Evolutionary conservation across 2,888 invertebrate genomes (phyloP).

Genomic region (Drosophila formosana): DNA sequence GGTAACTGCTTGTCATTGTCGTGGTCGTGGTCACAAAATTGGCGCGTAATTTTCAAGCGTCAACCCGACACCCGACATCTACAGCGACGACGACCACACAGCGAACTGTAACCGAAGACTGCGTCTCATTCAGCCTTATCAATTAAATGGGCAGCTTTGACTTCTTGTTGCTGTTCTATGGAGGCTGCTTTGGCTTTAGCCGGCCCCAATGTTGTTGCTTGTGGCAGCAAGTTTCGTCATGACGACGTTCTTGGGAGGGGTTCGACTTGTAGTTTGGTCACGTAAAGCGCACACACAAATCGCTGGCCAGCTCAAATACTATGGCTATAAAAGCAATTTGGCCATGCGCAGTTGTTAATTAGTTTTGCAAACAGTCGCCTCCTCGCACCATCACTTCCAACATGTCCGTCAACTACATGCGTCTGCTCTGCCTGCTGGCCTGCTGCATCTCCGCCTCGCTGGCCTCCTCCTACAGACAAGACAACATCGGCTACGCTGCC

Average conservation of each 20-base stretch:
- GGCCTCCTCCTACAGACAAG: conserved; percentile 36
- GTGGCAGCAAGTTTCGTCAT: conserved; percentile 54
- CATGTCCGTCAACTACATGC: conserved; percentile 60
- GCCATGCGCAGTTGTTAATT: conserved; percentile 72
- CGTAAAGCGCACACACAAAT: conserved; percentile 76
- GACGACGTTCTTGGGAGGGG: conserved; percentile 21
- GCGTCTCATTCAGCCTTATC: conserved; percentile 45
- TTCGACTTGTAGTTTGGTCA: conserved; percentile 74
- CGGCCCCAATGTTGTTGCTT: conserved; percentile 29
- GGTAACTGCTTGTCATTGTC: conserved; percentile 14
- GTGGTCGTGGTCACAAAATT: conserved; percentile 50
- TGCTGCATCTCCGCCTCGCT: conserved; percentile 55
- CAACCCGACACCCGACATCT: conserved; percentile 49
- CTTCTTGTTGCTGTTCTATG: neutral
- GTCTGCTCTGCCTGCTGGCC: conserved; percentile 63
- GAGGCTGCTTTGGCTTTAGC: conserved; percentile 28
- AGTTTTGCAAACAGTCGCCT: conserved; percentile 74
- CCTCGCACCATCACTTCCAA: conserved; percentile 54
- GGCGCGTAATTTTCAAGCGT: conserved; percentile 62
- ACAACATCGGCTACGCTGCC: conserved; percentile 6
- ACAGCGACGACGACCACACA: neutral
- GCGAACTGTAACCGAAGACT: conserved; percentile 39
- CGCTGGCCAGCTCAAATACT: conserved; percentile 61
- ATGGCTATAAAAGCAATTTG: conserved; percentile 82
- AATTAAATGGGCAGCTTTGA: neutral